Percentiles rank a stretch among this genome's conserved stretches.
Conservation (phyloP, 2,797 vertebrate species). For the Adelosebastes latens region DNA sequence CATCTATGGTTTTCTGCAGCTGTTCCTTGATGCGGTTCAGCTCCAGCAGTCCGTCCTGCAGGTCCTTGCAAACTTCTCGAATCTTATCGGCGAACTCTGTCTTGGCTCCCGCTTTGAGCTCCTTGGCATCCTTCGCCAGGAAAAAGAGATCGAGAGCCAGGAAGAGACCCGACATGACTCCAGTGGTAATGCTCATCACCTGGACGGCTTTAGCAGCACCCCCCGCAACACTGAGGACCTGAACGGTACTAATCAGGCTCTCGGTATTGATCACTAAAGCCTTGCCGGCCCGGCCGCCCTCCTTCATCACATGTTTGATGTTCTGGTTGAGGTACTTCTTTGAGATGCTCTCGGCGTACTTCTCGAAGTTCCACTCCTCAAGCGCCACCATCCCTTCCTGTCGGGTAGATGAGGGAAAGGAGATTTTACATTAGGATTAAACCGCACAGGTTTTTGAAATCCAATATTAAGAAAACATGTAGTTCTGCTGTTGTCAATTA, state of each 20-base stretch:
- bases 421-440: not conserved
- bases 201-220: conserved; percentile 80
- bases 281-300: conserved; percentile 82
- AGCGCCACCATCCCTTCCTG: conserved; percentile 82
- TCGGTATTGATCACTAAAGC: conserved; percentile 80
- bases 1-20: conserved; percentile 82
- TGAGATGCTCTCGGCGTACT: conserved; percentile 78
- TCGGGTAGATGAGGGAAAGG: not conserved
- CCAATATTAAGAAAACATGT: not conserved
- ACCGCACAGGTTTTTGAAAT: not conserved
- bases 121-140: conserved; percentile 83
- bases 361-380: conserved; percentile 81
- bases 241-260: conserved; percentile 79
- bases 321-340: conserved; percentile 82
- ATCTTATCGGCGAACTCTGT: conserved; percentile 83
- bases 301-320: conserved; percentile 83
- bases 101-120: conserved; percentile 82
- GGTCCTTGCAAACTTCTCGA: conserved; percentile 78
- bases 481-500: not conserved
- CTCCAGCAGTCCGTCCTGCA: conserved; percentile 79
- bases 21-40: conserved; percentile 78
- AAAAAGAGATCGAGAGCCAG: conserved; percentile 85
- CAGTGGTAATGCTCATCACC: conserved; percentile 81
- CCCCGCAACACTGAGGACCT: conserved; percentile 79
- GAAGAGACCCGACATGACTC: conserved; percentile 83